These are phyloP conservation scores for Schizaphis graminum DNA, from an alignment of 2,888 invertebrate species.

Conservation along the genomic window DNA sequence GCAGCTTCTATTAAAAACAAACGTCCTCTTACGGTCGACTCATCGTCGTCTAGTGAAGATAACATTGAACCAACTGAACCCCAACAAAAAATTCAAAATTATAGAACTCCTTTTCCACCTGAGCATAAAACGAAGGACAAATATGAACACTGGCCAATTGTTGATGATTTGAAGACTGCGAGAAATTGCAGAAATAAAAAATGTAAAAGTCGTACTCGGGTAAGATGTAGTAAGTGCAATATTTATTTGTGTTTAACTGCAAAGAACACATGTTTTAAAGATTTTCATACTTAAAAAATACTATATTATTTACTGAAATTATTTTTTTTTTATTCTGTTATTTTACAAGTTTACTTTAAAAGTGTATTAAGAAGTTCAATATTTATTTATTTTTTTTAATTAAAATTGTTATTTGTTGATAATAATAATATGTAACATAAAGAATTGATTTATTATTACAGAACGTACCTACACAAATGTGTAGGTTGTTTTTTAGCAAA, in stretches of 20 bases:
- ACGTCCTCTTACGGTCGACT: constrained; percentile 16
- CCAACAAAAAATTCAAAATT: constrained; percentile 14
- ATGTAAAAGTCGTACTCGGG: too few relatives aligned
- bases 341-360: neutral
- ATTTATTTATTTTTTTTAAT: neutral
- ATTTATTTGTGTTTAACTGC: too few relatives aligned
- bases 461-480: constrained; percentile 16
- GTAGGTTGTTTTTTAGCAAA: constrained; percentile 26
- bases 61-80: constrained; percentile 25
- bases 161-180: too few relatives aligned
- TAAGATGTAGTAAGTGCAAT: too few relatives aligned
- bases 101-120: constrained; percentile 30
- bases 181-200: too few relatives aligned
- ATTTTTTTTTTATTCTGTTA: constrained; percentile 9
- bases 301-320: neutral
- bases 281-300: neutral
- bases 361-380: constrained; percentile 17
- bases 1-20: neutral
- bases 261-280: neutral
- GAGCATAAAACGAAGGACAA: constrained; percentile 5
- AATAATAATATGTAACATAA: neutral
- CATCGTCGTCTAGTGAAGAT: constrained; percentile 33
- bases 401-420: constrained; percentile 18
- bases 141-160: too few relatives aligned
- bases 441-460: neutral